These are phyloP conservation scores for Lasioglossum baleicum DNA, from an alignment of 1,140 invertebrate species.

Conservation along the genomic window DNA sequence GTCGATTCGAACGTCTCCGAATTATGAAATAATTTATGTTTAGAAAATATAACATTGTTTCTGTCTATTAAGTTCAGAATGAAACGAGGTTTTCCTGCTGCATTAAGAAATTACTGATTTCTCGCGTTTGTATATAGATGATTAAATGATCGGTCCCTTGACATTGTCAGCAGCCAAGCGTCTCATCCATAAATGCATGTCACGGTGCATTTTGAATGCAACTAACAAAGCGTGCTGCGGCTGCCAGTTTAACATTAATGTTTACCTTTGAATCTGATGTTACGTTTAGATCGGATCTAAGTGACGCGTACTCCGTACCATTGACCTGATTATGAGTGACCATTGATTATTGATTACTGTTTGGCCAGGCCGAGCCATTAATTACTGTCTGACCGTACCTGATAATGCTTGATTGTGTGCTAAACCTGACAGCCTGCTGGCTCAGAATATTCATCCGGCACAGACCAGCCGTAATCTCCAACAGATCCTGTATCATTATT, in stretches of 20 bases:
- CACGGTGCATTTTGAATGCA: background rate
- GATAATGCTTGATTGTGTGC: slow-evolving; percentile 65
- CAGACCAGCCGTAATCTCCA: slow-evolving; percentile 50
- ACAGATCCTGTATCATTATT: slow-evolving; percentile 47
- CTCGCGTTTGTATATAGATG: background rate
- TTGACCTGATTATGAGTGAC: slow-evolving; percentile 63
- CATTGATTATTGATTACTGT: slow-evolving; percentile 66
- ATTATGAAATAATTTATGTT: background rate
- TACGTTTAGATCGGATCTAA: slow-evolving; percentile 50
- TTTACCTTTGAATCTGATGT: slow-evolving; percentile 47
- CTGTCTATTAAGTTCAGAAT: too few species aligned
- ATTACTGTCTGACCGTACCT: slow-evolving; percentile 61
- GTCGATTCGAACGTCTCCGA: background rate
- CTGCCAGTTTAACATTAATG: slow-evolving; percentile 6
- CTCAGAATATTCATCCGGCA: slow-evolving; percentile 61
- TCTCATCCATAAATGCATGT: slow-evolving; percentile 1
- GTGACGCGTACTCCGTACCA: slow-evolving; percentile 48
- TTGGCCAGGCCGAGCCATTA: slow-evolving; percentile 59
- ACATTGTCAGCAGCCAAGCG: background rate
- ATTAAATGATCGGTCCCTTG: background rate
- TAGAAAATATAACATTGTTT: too few species aligned
- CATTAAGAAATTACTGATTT: background rate
- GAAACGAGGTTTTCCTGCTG: background rate
- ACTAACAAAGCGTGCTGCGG: background rate
- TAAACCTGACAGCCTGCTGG: slow-evolving; percentile 60